Conservation (phyloP, 1,140 invertebrate genomes). For the Drosophila funebris region DNA sequence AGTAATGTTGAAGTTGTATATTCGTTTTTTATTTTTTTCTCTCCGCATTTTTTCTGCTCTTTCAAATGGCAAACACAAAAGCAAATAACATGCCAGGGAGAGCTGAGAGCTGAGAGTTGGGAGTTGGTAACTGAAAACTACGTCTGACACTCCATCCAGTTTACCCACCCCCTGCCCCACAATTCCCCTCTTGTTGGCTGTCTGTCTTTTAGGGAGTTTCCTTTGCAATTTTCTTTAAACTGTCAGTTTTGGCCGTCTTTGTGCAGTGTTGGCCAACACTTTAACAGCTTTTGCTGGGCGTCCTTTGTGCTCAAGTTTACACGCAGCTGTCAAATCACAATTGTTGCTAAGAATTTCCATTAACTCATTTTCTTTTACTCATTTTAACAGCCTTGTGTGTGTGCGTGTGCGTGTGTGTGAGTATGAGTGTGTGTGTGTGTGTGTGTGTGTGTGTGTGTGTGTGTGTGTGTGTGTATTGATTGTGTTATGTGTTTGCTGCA, state of each 20-base stretch:
- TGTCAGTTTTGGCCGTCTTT: conserved; percentile 57
- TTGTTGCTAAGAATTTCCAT: conserved; percentile 81
- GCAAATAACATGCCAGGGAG: conserved; percentile 21
- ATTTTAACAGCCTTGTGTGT: conserved; percentile 25
- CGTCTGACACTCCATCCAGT: conserved; percentile 3
- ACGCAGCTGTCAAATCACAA: conserved; percentile 81
- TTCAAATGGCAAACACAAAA: conserved; percentile 33
- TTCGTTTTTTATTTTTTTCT: not conserved
- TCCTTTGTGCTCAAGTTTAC: conserved; percentile 69
- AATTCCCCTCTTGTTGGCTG: not conserved
- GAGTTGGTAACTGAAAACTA: conserved; percentile 19
- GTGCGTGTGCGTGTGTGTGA: not conserved
- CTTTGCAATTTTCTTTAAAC: conserved; percentile 62
- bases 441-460: conserved; percentile 24
- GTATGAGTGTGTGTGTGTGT: not conserved
- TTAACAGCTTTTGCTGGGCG: conserved; percentile 39
- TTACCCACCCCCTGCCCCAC: not conserved
- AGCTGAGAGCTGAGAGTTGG: not conserved
- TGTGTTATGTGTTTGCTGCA: conserved; percentile 69
- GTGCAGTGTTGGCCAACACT: conserved; percentile 51
- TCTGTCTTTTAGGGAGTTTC: conserved; percentile 34
- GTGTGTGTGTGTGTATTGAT: conserved; percentile 57
- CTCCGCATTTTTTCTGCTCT: not conserved
- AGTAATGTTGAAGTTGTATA: conserved; percentile 38
- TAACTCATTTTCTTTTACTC: conserved; percentile 74